Evolutionary conservation across 2,113 vertebrate genomes (phyloP).

Genomic region (Illadopsis cleaveri): DNA sequence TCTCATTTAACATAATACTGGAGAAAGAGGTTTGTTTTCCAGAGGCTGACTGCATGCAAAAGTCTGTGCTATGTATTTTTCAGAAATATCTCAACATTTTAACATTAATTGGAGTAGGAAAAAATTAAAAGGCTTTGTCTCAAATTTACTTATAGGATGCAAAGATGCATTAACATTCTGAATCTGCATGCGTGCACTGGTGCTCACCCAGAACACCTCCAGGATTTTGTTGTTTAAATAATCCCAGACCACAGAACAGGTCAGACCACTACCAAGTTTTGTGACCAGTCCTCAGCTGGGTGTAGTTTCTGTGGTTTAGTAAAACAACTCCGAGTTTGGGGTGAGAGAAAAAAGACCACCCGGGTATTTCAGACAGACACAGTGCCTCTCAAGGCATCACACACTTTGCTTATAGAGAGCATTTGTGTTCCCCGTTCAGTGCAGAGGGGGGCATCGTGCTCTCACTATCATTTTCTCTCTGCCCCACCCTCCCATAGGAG

Average conservation of each 20-base stretch:
- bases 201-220: background rate
- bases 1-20: background rate
- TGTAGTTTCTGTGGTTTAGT: background rate
- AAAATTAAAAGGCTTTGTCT: background rate
- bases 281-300: background rate
- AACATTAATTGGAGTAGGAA: background rate
- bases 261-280: background rate
- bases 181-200: accelerated
- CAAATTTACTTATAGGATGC: background rate
- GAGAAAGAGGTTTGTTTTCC: background rate
- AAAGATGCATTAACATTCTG: background rate
- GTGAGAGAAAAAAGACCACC: background rate
- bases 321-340: accelerated
- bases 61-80: background rate
- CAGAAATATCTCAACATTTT: background rate
- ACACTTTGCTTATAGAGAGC: background rate
- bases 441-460: accelerated
- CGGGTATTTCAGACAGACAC: background rate
- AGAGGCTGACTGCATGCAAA: background rate
- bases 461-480: accelerated
- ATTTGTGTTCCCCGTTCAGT: background rate
- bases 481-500: background rate
- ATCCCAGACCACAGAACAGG: background rate
- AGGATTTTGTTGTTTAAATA: background rate
- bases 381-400: background rate